These are phyloP conservation scores for Moxostoma hubbsi DNA, from an alignment of 2,797 vertebrate genomes.

Conservation along the genomic window DNA sequence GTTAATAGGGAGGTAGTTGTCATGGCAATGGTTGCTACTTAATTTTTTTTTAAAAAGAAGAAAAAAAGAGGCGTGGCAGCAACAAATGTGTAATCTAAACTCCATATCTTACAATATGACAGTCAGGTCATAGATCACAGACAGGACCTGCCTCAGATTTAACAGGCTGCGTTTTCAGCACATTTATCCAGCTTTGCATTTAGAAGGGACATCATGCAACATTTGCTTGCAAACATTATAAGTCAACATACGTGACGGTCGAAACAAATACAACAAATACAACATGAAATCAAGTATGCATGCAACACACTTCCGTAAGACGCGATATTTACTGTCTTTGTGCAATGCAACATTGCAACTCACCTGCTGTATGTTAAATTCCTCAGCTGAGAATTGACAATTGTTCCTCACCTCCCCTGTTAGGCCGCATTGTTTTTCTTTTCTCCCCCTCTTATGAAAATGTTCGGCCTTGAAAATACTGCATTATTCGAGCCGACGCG, in stretches of 20 bases:
- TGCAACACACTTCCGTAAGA: neutral
- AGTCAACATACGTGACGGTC: neutral
- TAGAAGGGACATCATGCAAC: neutral
- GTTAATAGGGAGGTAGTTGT: neutral
- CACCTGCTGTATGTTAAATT: slow-evolving; percentile 55
- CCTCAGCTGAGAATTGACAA: slow-evolving; percentile 43
- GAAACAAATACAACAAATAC: neutral
- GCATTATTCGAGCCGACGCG: neutral
- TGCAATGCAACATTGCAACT: neutral
- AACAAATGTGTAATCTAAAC: neutral
- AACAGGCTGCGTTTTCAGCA: no score
- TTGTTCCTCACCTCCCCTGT: slow-evolving; percentile 34
- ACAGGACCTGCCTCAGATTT: no score
- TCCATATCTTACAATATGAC: neutral
- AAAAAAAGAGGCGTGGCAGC: slow-evolving; percentile 5
- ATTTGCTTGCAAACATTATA: neutral
- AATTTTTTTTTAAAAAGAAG: no score
- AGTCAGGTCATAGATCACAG: neutral
- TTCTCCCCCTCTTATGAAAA: neutral
- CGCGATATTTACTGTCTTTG: neutral
- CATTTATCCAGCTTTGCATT: neutral
- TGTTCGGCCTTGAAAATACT: neutral
- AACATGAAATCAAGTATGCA: neutral
- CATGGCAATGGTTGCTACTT: slow-evolving; percentile 12
- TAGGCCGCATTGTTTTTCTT: slow-evolving; percentile 66